These are phyloP conservation scores for Pantelozetes paolii DNA, from an alignment of 2,888 invertebrate genomes.

Conservation along the genomic window DNA sequence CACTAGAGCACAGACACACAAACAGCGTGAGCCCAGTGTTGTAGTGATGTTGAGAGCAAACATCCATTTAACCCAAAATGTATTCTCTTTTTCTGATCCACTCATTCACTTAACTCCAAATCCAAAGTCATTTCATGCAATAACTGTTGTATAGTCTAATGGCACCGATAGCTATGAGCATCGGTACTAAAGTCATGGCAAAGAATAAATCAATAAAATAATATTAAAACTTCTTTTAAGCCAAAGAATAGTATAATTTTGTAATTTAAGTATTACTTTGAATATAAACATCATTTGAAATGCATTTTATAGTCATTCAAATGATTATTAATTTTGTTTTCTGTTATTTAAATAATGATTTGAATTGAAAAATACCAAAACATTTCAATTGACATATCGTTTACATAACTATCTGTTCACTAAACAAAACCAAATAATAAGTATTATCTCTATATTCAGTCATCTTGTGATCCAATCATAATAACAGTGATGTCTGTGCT, in stretches of 20 bases:
- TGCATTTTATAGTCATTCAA: neutral
- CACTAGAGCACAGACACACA: neutral
- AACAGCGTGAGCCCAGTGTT: conserved; percentile 16
- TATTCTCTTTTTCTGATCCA: neutral
- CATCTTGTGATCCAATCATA: neutral
- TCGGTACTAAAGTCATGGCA: neutral
- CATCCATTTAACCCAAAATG: conserved; percentile 5
- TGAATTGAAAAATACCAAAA: neutral
- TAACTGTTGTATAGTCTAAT: conserved; percentile 13
- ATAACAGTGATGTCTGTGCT: neutral
- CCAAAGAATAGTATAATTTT: conserved; percentile 23
- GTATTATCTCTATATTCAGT: neutral
- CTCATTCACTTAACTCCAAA: neutral
- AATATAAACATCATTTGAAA: neutral
- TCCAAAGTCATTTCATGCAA: conserved; percentile 7
- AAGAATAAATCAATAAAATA: conserved; percentile 11
- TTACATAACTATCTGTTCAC: neutral
- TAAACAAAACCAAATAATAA: neutral
- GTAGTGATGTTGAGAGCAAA: conserved; percentile 1
- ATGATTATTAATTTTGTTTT: neutral
- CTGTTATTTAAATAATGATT: neutral
- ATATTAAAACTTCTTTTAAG: neutral
- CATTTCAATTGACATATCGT: neutral
- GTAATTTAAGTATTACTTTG: neutral
- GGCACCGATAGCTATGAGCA: neutral